Evolutionary conservation across 1,140 invertebrate species (phyloP).

Genomic region (Dysdera silvatica): DNA sequence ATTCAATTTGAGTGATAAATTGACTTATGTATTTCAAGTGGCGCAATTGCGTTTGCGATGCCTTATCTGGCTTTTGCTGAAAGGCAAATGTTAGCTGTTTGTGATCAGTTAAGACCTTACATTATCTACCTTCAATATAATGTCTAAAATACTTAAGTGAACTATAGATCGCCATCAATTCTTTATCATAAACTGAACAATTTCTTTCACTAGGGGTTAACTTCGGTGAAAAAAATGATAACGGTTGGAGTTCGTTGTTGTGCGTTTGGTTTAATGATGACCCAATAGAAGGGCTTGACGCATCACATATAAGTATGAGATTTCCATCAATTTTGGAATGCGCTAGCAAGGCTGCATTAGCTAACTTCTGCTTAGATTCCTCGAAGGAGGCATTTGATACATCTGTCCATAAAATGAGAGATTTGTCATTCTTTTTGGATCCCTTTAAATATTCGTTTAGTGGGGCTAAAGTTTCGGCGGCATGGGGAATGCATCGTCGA

Average conservation of each 20-base stretch:
- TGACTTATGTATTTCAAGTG: too few relatives aligned
- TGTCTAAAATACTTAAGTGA: too few relatives aligned
- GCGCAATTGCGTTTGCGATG: too few relatives aligned
- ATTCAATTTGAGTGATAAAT: too few relatives aligned
- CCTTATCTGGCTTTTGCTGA: too few relatives aligned
- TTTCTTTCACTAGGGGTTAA: conserved; percentile 25
- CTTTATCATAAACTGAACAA: too few relatives aligned
- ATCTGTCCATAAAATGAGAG: conserved; percentile 21
- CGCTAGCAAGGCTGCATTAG: conserved; percentile 5
- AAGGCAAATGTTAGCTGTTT: too few relatives aligned
- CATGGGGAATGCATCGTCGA: neutral
- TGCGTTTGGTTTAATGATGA: conserved; percentile 14
- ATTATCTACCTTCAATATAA: too few relatives aligned
- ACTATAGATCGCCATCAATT: too few relatives aligned
- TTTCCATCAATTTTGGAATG: conserved; percentile 13
- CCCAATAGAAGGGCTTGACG: conserved; percentile 15
- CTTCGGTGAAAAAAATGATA: conserved; percentile 27
- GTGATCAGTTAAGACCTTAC: too few relatives aligned
- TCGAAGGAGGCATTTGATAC: conserved; percentile 38
- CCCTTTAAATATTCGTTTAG: neutral
- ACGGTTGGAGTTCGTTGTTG: conserved; percentile 6
- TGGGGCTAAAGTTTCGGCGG: neutral
- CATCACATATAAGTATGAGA: conserved; percentile 21
- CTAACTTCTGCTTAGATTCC: conserved; percentile 39
- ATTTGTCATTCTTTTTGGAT: neutral